phyloP scores from a whole-genome alignment of 2,797 vertebrate species.

The Halcyon badia region DNA sequence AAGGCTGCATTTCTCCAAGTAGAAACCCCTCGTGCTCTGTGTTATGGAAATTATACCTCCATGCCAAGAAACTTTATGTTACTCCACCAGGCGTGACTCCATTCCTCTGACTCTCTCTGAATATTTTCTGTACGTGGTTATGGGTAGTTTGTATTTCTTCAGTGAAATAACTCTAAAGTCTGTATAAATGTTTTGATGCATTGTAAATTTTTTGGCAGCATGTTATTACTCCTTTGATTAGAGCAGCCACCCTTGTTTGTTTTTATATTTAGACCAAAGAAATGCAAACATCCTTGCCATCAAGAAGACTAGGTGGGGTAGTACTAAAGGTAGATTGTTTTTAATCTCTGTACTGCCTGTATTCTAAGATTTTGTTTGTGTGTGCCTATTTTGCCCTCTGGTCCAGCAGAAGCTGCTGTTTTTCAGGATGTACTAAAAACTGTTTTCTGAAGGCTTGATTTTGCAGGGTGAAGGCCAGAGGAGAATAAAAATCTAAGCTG shows the following conservation, averaged over 20 bases:
- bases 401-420: not conserved
- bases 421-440: not conserved
- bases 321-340: conserved; percentile 24
- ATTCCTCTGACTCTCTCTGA: not conserved
- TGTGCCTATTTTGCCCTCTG: not conserved
- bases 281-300: conserved; percentile 33
- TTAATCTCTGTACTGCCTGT: not conserved
- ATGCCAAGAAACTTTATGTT: not conserved
- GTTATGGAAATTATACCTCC: conserved; percentile 23
- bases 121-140: not conserved
- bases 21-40: not conserved
- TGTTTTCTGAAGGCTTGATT: not conserved
- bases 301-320: not conserved
- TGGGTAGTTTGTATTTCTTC: not conserved
- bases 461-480: not conserved
- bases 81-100: not conserved
- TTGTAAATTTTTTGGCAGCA: not conserved
- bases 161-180: not conserved
- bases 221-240: conserved; percentile 24
- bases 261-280: conserved; percentile 35
- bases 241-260: not conserved
- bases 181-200: conserved; percentile 4
- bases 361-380: not conserved
- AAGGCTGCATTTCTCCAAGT: not conserved
- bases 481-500: not conserved